Percentiles rank a stretch among this genome's conserved stretches.
Evolutionary conservation across 2,888 invertebrate genomes (phyloP).

Genomic region (Pseudolycoriella hygida): DNA sequence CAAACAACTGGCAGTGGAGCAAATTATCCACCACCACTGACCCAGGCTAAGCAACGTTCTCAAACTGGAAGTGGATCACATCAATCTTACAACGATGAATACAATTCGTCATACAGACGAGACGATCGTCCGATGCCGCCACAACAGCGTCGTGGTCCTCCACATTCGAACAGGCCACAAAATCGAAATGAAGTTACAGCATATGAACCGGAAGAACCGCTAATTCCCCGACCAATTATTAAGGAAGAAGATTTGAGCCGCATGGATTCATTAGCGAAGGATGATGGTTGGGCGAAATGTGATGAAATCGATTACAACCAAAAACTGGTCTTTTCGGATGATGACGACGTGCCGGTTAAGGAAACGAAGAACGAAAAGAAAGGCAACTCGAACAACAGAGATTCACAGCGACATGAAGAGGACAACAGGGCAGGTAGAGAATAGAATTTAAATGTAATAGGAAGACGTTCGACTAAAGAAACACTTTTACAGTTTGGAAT

Average conservation of each 20-base stretch:
- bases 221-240: conserved; percentile 69
- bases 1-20: neutral
- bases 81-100: conserved; percentile 4
- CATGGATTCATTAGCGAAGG: conserved; percentile 77
- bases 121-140: conserved; percentile 7
- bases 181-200: conserved; percentile 19
- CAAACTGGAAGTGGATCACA: neutral
- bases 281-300: conserved; percentile 82
- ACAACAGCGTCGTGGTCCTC: conserved; percentile 11
- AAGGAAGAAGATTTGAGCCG: conserved; percentile 84
- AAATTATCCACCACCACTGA: neutral
- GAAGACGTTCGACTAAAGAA: neutral
- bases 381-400: conserved; percentile 2
- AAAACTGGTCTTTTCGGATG: conserved; percentile 87
- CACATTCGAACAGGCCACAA: conserved; percentile 11
- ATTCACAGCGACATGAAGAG: conserved; percentile 11
- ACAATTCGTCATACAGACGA: conserved; percentile 1
- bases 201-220: conserved; percentile 31
- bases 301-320: conserved; percentile 92
- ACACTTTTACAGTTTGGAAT: conserved; percentile 6
- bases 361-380: conserved; percentile 8
- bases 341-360: conserved; percentile 35
- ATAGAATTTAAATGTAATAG: neutral
- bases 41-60: conserved; percentile 1
- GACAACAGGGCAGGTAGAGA: conserved; percentile 12